A percentile compares a stretch with the other conserved stretches of the same genome.
phyloP scores from a whole-genome alignment of 2,797 vertebrate genomes.

The Anguilla pacifica region DNA sequence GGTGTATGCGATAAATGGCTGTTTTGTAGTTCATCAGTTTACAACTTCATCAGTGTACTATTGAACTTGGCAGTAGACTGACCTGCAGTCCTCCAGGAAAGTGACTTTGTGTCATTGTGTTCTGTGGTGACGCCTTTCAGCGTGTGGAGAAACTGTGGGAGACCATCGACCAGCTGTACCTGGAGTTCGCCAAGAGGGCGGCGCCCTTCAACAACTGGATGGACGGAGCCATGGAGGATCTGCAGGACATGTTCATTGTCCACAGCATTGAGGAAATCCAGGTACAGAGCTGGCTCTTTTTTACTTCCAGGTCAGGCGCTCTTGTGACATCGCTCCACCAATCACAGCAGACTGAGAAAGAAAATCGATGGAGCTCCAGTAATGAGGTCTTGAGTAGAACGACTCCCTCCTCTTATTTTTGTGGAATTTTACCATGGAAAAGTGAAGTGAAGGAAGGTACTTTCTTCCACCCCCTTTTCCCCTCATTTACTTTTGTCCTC shows the following conservation, averaged over 20 bases:
- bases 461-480: background rate
- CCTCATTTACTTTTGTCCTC: background rate
- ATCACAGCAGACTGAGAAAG: background rate
- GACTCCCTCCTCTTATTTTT: background rate
- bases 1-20: background rate
- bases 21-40: background rate
- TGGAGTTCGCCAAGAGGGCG: constrained; percentile 70
- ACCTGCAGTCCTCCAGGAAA: background rate
- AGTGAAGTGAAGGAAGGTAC: background rate
- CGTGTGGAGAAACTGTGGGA: constrained; percentile 71
- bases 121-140: constrained; percentile 38
- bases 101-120: background rate
- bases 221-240: constrained; percentile 67
- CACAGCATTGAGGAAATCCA: constrained; percentile 72
- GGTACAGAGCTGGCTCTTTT: constrained; percentile 43
- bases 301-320: background rate
- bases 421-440: background rate
- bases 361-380: background rate
- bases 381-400: background rate
- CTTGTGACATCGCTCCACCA: background rate
- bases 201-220: constrained; percentile 74
- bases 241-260: constrained; percentile 73
- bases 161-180: constrained; percentile 70
- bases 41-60: background rate
- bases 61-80: too few relatives aligned